A percentile compares a stretch with the other conserved stretches of the same genome.
phyloP scores from a whole-genome alignment of 2,113 vertebrate genomes.

The Aegotheles bennettii region DNA sequence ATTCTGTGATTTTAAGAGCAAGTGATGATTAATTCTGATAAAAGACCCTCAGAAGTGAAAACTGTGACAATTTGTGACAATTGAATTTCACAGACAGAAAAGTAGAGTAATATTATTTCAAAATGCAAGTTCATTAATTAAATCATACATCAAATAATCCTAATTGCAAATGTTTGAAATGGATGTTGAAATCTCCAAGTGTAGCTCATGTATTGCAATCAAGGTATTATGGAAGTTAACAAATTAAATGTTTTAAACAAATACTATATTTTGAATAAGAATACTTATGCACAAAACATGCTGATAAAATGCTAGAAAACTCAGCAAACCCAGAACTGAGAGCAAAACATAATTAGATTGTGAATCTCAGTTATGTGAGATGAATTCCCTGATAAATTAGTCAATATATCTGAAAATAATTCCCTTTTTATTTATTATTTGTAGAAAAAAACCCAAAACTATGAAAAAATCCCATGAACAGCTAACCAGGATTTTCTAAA shows the following conservation, averaged over 20 bases:
- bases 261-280: not conserved
- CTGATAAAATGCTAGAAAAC: not conserved
- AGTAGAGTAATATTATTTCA: not conserved
- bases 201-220: not conserved
- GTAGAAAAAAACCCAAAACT: not conserved
- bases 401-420: not conserved
- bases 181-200: not conserved
- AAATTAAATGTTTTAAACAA: not conserved
- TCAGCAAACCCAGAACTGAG: not conserved
- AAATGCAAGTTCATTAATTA: constrained; percentile 11
- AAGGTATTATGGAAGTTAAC: not conserved
- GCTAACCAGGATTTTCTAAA: not conserved
- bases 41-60: not conserved
- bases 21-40: not conserved
- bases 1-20: too few species aligned
- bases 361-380: not conserved
- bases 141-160: constrained; percentile 10
- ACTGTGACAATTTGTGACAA: not conserved
- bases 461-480: not conserved
- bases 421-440: not conserved
- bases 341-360: not conserved
- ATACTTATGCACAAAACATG: not conserved
- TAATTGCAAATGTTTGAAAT: not conserved
- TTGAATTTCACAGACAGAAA: constrained; percentile 31
- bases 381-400: not conserved